Evolutionary conservation across 2,888 invertebrate genomes (phyloP), one percentile per base, ranked within the genome.

Genomic region (Rhagium mordax): DNA sequence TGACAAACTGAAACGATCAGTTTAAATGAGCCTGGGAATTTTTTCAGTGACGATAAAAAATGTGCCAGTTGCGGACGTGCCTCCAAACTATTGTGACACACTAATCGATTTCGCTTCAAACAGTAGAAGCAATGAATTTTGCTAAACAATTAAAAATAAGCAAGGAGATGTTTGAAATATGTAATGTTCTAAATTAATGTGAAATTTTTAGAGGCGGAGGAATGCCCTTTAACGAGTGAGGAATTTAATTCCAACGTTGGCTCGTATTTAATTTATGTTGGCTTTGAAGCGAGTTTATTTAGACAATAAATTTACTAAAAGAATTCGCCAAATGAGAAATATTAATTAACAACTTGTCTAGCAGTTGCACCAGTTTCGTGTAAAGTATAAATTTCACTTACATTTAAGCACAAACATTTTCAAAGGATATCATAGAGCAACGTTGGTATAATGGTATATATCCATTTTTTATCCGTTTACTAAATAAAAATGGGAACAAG

Each of bases 301-400:
- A 59, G 33, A 18, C 33, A 29, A 8, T 33, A 18, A 59, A 59
- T 59, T 59, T 59, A 59, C 33, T 59, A 59, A 59, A 18, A 59
- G 13, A 29, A 33, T 18, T n/a, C 1, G 4, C 33, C 18, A 18
- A 8, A 18, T 10, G 3, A 16, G 5, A 20, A 16, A 10, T 16
- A 15, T 15, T 59, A 33, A 29, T 59, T 29, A 15, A 59, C 18
- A 24, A 59, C 16, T 13, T 59, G 29, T 33, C 33, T 59, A 55
- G n/a, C n/a, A 13, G 21, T 55, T 24, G 21, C 13, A 21, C n/a
- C n/a, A 55, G 24, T 24, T n/a, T n/a, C 13, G 0, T 21, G 24
- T 24, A 24, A 24, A 24, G 24, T 24, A 24, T 24, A 6, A 24
- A 24, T 24, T 24, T 24, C 24, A n/a, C 6, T 4, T 24, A 24